These are phyloP conservation scores for Bucorvus abyssinicus DNA, from an alignment of 2,797 vertebrate species.

Conservation along the genomic window DNA sequence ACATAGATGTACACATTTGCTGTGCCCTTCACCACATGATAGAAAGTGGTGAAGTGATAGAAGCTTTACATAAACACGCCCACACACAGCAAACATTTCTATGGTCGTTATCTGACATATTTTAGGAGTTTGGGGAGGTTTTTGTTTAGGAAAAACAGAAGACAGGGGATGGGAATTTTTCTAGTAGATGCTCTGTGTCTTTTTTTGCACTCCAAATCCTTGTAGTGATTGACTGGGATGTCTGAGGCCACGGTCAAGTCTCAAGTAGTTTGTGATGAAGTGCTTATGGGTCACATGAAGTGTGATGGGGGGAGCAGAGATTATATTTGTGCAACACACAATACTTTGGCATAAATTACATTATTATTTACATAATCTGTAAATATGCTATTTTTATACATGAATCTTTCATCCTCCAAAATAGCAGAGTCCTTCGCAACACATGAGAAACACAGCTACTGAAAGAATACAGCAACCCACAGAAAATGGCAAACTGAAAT, in stretches of 20 bases:
- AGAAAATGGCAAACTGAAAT: background rate
- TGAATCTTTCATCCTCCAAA: background rate
- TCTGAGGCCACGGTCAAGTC: background rate
- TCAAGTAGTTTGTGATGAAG: background rate
- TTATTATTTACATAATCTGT: background rate
- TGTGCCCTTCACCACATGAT: background rate
- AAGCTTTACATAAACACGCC: background rate
- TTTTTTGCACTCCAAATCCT: background rate
- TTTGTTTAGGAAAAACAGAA: background rate
- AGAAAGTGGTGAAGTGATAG: background rate
- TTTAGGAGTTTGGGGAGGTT: background rate
- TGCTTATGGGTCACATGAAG: background rate
- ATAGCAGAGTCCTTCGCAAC: background rate
- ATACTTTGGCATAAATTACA: background rate
- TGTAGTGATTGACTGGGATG: background rate
- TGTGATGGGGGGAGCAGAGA: background rate
- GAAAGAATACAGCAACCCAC: background rate
- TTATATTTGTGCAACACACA: background rate
- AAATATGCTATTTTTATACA: background rate
- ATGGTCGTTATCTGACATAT: background rate
- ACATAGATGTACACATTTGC: fast-evolving
- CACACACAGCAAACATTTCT: background rate
- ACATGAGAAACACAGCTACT: background rate
- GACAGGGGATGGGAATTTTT: background rate
- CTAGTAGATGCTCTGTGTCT: background rate